Evolutionary conservation across 2,113 vertebrate species (phyloP), one percentile per base, ranked within the genome.

Genomic region (Halichoerus grypus): DNA sequence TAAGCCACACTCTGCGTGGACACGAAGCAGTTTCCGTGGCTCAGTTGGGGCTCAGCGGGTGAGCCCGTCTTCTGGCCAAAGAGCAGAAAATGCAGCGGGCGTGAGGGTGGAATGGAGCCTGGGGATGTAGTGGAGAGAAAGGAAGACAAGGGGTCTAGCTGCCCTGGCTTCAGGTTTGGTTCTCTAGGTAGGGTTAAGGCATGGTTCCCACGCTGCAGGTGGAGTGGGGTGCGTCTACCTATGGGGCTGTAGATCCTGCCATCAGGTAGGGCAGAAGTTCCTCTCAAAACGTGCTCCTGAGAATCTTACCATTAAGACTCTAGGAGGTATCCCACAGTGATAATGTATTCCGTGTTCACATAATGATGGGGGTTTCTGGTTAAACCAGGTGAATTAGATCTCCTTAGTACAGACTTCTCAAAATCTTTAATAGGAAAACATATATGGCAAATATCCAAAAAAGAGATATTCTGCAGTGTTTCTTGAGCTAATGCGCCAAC

Each of bases 1-100:
- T 15, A 69, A 1, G 2, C 11, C 24, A 19, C 9, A 14, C 4
- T 61, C 9, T 1, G 21, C 2, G 0, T 13, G 63, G 61, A 53
- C 49, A 26, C 0, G 57, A 51, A 61, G 26, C 55, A 6, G 61
- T 55, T 79, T 59, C 82, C 3, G 1, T 1, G 31, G 39, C 49
- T 76, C n/a, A 11, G 33, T 59, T 0, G 39, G 42, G 15, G 46
- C 33, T 46, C 49, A 5, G 42, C 8, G 39, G 42, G 61, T 36
- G 18, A 16, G 51, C 28, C 13, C 5, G 0, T 36, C 53, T 51
- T 94, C 72, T 7, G 3, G 26, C 0, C 42, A 11, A 84, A 28
- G 28, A 91, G 90, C 33, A n/a, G 36, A 93, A 42, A 80, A 61
- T 46, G 15, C 67, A 82, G 28, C 3, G 36, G n/a, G 69, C 39